Evolutionary conservation across 2,113 vertebrate genomes (phyloP).

Genomic region (Sorex araneus): DNA sequence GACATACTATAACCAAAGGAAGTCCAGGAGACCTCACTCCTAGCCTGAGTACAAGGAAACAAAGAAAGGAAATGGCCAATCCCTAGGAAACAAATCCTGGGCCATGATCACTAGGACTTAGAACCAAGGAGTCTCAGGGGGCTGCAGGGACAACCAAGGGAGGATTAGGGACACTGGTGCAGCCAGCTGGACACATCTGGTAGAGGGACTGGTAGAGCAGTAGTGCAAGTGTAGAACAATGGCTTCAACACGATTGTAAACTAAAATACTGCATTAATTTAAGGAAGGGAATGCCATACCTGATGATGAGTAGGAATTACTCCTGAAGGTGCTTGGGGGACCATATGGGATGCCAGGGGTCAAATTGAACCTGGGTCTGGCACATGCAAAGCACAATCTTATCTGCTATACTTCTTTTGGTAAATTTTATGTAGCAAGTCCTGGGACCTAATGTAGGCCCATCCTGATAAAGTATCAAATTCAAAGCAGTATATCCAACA

Average conservation of each 20-base stretch:
- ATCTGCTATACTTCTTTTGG: no score
- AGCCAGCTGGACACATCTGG: neutral
- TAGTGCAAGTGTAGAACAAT: no score
- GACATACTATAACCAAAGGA: neutral
- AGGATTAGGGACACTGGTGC: neutral
- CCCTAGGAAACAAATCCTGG: neutral
- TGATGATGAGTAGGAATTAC: no score
- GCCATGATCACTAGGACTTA: no score
- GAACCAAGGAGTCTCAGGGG: neutral
- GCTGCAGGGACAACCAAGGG: neutral
- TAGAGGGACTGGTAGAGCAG: no score
- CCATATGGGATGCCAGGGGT: no score
- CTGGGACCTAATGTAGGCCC: neutral
- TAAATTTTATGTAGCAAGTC: neutral
- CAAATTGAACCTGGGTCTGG: no score
- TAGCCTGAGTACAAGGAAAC: neutral
- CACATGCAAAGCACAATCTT: no score
- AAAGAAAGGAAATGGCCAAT: neutral
- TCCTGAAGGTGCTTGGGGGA: no score
- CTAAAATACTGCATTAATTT: no score
- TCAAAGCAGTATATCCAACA: conserved; percentile 11
- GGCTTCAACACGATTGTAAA: no score
- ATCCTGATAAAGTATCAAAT: conserved; percentile 19
- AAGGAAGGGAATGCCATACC: no score
- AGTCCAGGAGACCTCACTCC: neutral